Evolutionary conservation across 2,797 vertebrate genomes (phyloP).

Genomic region (Hippoglossus hippoglossus): DNA sequence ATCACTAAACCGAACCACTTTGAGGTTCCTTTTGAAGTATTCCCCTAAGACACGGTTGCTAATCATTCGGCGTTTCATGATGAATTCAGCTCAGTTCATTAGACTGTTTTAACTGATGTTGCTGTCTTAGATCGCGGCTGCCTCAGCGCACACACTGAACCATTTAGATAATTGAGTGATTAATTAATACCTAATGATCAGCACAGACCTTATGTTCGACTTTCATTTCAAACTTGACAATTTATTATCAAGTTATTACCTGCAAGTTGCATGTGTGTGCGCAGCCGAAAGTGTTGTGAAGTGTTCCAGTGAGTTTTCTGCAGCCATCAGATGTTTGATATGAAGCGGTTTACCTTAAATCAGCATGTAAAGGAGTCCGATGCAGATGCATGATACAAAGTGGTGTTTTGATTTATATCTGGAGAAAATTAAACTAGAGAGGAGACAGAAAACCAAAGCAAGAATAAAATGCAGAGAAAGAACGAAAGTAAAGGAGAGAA

Average conservation of each 20-base stretch:
- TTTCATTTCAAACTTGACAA: slow-evolving; percentile 76
- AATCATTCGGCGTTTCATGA: slow-evolving; percentile 85
- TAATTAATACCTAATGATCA: slow-evolving; percentile 85
- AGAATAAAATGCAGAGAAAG: neutral
- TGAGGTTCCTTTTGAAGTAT: slow-evolving; percentile 83
- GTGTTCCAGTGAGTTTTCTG: slow-evolving; percentile 23
- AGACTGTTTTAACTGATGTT: slow-evolving; percentile 84
- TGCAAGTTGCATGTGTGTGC: slow-evolving; percentile 47
- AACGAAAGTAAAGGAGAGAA: slow-evolving; percentile 5
- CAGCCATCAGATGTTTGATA: slow-evolving; percentile 7
- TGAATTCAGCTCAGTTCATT: slow-evolving; percentile 83
- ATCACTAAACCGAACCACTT: slow-evolving; percentile 81
- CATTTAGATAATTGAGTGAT: slow-evolving; percentile 84
- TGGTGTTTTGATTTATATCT: neutral
- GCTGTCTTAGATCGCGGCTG: slow-evolving; percentile 78
- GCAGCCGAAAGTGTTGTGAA: slow-evolving; percentile 29
- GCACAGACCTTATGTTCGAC: slow-evolving; percentile 79
- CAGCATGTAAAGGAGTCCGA: neutral
- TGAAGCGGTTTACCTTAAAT: slow-evolving; percentile 10
- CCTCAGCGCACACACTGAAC: slow-evolving; percentile 58
- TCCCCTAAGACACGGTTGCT: slow-evolving; percentile 81
- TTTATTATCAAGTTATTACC: slow-evolving; percentile 70
- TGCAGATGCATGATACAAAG: neutral
- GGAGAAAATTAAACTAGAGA: slow-evolving; percentile 1
- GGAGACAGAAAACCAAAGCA: slow-evolving; percentile 1